Conservation (phyloP, 1,140 invertebrate species). For the Drosophila sechellia region DNA sequence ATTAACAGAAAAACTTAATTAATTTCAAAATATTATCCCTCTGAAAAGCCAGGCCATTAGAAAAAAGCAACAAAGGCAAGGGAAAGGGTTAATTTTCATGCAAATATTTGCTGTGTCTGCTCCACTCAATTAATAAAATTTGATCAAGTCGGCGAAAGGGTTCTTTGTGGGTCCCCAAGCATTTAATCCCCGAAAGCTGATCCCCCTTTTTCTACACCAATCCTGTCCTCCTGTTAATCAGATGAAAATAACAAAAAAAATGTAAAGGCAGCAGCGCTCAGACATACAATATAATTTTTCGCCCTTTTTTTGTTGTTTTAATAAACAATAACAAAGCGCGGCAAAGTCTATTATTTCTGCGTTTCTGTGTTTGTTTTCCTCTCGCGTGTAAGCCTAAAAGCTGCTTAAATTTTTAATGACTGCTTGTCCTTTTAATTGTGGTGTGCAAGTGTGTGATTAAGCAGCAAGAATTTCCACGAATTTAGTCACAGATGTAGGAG, state of each 20-base stretch:
- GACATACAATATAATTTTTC: conserved; percentile 43
- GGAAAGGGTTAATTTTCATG: neutral
- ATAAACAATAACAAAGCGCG: conserved; percentile 32
- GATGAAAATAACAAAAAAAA: conserved; percentile 28
- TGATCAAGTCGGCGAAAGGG: conserved; percentile 60
- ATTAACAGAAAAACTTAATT: conserved; percentile 10
- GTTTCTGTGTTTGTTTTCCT: conserved; percentile 42
- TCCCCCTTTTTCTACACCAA: neutral
- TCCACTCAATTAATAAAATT: conserved; percentile 76
- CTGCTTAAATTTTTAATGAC: conserved; percentile 82
- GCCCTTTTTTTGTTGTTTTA: conserved; percentile 15
- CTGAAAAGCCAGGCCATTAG: conserved; percentile 10
- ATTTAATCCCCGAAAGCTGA: conserved; percentile 27
- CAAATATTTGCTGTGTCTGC: conserved; percentile 59
- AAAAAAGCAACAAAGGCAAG: neutral
- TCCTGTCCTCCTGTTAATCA: conserved; percentile 62
- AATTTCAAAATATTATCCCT: conserved; percentile 10
- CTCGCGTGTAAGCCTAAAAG: conserved; percentile 74
- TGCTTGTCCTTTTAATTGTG: conserved; percentile 80
- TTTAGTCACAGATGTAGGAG: neutral
- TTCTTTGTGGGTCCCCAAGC: neutral
- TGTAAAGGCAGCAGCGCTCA: conserved; percentile 13
- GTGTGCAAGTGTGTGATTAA: conserved; percentile 39
- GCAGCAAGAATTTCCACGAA: conserved; percentile 37
- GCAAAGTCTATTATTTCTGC: conserved; percentile 38